Percentiles rank a stretch among this genome's conserved stretches.
Conservation (phyloP, 1,140 invertebrate species). For the Drosophila jambulina region DNA sequence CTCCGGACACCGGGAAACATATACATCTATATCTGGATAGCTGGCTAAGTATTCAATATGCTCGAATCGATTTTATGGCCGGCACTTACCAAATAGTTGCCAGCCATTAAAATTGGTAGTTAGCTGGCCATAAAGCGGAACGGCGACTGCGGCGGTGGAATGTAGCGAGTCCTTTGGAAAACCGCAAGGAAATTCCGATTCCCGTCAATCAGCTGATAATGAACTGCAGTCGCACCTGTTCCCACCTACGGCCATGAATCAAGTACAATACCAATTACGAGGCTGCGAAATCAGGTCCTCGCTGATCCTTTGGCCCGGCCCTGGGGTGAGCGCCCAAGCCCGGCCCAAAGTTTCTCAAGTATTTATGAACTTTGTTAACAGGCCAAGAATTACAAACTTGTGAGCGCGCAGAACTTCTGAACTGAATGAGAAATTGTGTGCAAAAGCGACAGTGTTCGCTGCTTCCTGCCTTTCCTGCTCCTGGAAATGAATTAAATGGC, state of each 20-base stretch:
- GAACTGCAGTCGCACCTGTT: constrained; percentile 49
- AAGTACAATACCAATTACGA: constrained; percentile 49
- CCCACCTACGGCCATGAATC: constrained; percentile 39
- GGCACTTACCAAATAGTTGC: constrained; percentile 55
- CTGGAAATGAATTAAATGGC: constrained; percentile 78
- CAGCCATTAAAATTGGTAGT: constrained; percentile 45
- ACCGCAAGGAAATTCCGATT: constrained; percentile 11
- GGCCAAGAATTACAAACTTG: constrained; percentile 83
- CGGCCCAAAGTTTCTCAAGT: constrained; percentile 68
- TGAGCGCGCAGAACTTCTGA: constrained; percentile 66
- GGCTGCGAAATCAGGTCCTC: constrained; percentile 24
- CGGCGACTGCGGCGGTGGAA: background rate
- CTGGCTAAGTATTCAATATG: constrained; percentile 59
- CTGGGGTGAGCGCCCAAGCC: constrained; percentile 32
- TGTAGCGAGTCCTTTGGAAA: constrained; percentile 10
- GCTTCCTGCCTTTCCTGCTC: constrained; percentile 27
- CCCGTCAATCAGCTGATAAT: constrained; percentile 51
- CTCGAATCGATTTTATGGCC: constrained; percentile 49
- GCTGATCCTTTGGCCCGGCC: constrained; percentile 32
- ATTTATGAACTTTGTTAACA: constrained; percentile 83
- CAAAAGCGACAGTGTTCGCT: constrained; percentile 69
- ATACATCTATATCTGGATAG: constrained; percentile 4
- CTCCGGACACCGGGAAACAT: constrained; percentile 12
- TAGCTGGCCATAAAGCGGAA: constrained; percentile 43
- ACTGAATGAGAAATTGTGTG: constrained; percentile 81